Evolutionary conservation across 2,113 vertebrate species (phyloP).

Genomic region (Brienomyrus longianalis): DNA sequence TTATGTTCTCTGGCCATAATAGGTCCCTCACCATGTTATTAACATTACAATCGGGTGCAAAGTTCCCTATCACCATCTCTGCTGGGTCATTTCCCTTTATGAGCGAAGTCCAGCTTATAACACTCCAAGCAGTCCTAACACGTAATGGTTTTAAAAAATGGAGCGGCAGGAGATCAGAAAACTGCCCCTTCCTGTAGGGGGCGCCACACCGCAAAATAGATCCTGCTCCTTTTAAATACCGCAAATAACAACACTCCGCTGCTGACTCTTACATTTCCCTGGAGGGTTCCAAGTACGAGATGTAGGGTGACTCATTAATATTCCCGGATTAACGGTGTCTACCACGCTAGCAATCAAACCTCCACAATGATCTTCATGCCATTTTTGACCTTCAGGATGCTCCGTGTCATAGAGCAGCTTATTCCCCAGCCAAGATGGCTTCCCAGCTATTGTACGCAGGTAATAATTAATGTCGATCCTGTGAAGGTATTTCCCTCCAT

Average conservation of each 20-base stretch:
- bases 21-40: neutral
- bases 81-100: neutral
- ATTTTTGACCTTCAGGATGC: constrained; percentile 45
- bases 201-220: neutral
- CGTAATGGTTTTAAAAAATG: neutral
- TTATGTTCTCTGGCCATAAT: neutral
- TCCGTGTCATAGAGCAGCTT: constrained; percentile 37
- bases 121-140: neutral
- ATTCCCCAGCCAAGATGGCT: constrained; percentile 24
- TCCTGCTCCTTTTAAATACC: neutral
- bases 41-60: neutral
- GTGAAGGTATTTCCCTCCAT: constrained; percentile 29
- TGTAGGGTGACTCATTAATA: constrained; percentile 50
- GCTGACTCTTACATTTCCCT: neutral
- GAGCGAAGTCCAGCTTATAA: neutral
- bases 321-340: constrained; percentile 55
- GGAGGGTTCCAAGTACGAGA: constrained; percentile 17
- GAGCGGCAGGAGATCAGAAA: neutral
- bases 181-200: neutral
- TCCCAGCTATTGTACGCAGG: neutral
- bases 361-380: constrained; percentile 46
- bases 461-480: constrained; percentile 50
- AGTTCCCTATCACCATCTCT: neutral
- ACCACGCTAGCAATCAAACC: constrained; percentile 50
- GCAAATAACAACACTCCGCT: neutral